Evolutionary conservation across 2,797 vertebrate species (phyloP).

Genomic region (Gymnoscopelus braueri): DNA sequence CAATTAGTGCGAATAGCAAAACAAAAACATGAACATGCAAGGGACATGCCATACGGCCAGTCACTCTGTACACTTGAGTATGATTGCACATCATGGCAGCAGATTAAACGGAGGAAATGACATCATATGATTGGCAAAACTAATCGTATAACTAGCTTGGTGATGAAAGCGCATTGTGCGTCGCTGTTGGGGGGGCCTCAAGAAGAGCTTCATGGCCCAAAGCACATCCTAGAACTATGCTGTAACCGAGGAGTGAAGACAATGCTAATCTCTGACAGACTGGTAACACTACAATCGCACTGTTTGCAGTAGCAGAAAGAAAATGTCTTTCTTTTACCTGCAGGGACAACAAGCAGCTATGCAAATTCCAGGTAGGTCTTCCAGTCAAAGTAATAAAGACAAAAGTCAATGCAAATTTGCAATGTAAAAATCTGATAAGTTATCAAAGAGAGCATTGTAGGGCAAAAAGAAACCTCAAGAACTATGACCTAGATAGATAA

Average conservation of each 20-base stretch:
- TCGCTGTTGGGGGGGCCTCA: not conserved
- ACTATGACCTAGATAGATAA: too few relatives aligned
- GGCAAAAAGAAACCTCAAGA: too few relatives aligned
- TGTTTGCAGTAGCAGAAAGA: not conserved
- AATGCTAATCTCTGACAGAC: constrained; percentile 2
- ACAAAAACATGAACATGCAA: constrained; percentile 34
- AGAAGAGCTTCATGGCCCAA: not conserved
- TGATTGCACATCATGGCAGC: constrained; percentile 33
- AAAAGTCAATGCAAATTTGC: too few relatives aligned
- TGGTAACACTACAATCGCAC: not conserved
- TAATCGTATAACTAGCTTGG: constrained; percentile 36
- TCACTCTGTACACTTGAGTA: constrained; percentile 21
- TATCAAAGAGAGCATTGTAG: too few relatives aligned
- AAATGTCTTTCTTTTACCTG: too few relatives aligned
- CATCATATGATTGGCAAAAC: constrained; percentile 45
- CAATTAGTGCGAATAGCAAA: constrained; percentile 39
- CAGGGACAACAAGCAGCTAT: too few relatives aligned
- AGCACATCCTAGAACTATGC: constrained; percentile 2
- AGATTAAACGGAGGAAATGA: constrained; percentile 36
- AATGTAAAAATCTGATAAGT: too few relatives aligned
- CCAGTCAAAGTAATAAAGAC: too few relatives aligned
- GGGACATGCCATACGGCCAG: constrained; percentile 17
- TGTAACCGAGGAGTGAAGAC: not conserved
- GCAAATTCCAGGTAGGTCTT: too few relatives aligned
- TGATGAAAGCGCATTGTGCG: constrained; percentile 43